phyloP scores from a whole-genome alignment of 2,113 vertebrate species.

The Antigone vipio region DNA sequence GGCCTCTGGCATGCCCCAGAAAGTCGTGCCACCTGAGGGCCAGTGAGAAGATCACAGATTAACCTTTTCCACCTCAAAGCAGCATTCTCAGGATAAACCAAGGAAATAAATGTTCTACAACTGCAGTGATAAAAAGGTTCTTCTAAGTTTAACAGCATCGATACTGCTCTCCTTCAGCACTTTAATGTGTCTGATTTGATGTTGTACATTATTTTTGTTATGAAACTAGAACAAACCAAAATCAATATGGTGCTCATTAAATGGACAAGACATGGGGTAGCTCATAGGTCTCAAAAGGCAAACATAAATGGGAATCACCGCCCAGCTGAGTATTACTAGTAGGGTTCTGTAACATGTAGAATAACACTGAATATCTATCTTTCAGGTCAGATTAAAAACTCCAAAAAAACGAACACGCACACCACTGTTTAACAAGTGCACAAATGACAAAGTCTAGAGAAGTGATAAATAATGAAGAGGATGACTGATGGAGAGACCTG shows the following conservation, averaged over 20 bases:
- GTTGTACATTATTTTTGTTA: slow-evolving; percentile 12
- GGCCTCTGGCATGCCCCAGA: background rate
- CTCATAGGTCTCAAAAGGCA: background rate
- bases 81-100: background rate
- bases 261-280: background rate
- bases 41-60: background rate
- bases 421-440: background rate
- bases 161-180: background rate
- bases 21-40: background rate
- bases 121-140: background rate
- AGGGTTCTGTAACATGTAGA: background rate
- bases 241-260: slow-evolving; percentile 12
- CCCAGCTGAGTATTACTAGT: background rate
- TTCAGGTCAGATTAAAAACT: background rate
- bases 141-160: background rate
- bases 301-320: background rate
- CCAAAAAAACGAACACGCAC: background rate
- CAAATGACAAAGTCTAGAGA: background rate
- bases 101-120: background rate
- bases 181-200: background rate
- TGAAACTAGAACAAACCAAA: slow-evolving; percentile 28
- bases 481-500: background rate
- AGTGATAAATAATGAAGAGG: background rate
- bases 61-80: background rate
- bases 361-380: background rate